phyloP scores from a whole-genome alignment of 2,888 invertebrate species.

The Noctua comes region DNA sequence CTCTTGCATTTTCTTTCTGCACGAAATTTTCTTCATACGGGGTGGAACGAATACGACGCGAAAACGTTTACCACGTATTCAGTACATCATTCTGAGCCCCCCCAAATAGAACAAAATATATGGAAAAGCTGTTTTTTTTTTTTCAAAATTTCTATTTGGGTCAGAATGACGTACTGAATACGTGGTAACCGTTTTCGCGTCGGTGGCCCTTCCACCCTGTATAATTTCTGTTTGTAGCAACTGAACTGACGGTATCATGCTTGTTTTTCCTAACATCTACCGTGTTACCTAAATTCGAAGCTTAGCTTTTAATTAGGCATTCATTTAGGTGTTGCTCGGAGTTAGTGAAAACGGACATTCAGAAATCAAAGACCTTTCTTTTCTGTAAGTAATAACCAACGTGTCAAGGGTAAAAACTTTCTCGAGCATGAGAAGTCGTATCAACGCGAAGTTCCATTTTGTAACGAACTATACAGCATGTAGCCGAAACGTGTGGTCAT shows the following conservation, averaged over 20 bases:
- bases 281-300: background rate
- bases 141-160: too few species aligned
- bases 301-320: background rate
- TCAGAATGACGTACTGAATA: too few species aligned
- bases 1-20: background rate
- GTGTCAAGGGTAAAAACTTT: constrained; percentile 41
- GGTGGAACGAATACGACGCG: too few species aligned
- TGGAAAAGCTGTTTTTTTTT: too few species aligned
- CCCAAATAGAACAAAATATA: too few species aligned
- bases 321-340: background rate
- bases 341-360: background rate
- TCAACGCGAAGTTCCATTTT: constrained; percentile 36
- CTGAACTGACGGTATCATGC: background rate
- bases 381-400: constrained; percentile 12
- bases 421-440: constrained; percentile 9
- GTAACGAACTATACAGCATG: constrained; percentile 16
- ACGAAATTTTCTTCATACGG: background rate
- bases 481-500: background rate
- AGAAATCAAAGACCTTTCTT: background rate
- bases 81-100: too few species aligned
- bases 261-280: background rate
- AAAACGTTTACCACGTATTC: too few species aligned
- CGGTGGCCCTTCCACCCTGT: too few species aligned
- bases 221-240: background rate
- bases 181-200: too few species aligned